Percentiles rank a stretch among this genome's conserved stretches.
Evolutionary conservation across 2,888 invertebrate genomes (phyloP).

Genomic region (Drosophila greeni): DNA sequence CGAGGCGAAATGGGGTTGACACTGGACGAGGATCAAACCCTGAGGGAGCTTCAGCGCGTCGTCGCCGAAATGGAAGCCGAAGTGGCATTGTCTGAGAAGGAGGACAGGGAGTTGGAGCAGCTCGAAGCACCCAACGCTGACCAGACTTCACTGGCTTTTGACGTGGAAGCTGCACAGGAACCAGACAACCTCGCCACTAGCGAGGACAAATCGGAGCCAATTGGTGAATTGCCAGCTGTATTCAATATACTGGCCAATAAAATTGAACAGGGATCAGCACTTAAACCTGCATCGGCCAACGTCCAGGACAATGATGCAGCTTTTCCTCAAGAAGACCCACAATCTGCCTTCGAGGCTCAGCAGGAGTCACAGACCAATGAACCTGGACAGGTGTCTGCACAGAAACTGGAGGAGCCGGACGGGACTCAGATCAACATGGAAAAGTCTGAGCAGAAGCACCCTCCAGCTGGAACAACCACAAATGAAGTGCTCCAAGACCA

Average conservation of each 20-base stretch:
- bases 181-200: too few relatives aligned
- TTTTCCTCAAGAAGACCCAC: background rate
- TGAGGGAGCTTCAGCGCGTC: constrained; percentile 54
- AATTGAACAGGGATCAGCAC: background rate
- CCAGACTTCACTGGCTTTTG: background rate
- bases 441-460: background rate
- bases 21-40: constrained; percentile 49
- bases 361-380: background rate
- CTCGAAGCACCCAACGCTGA: background rate
- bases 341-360: too few relatives aligned
- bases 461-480: background rate
- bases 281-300: background rate
- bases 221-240: too few relatives aligned
- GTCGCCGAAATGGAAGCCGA: constrained; percentile 67
- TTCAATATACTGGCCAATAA: background rate
- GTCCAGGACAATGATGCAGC: background rate
- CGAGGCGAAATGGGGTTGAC: constrained; percentile 29
- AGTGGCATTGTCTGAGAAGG: constrained; percentile 19
- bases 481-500: background rate
- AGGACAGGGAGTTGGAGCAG: background rate
- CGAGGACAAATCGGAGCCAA: background rate
- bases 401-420: background rate
- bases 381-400: background rate
- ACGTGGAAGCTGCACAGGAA: background rate
- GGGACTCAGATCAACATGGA: background rate